These are phyloP conservation scores for Nycticryphes semicollaris DNA, from an alignment of 2,113 vertebrate genomes.

Conservation along the genomic window DNA sequence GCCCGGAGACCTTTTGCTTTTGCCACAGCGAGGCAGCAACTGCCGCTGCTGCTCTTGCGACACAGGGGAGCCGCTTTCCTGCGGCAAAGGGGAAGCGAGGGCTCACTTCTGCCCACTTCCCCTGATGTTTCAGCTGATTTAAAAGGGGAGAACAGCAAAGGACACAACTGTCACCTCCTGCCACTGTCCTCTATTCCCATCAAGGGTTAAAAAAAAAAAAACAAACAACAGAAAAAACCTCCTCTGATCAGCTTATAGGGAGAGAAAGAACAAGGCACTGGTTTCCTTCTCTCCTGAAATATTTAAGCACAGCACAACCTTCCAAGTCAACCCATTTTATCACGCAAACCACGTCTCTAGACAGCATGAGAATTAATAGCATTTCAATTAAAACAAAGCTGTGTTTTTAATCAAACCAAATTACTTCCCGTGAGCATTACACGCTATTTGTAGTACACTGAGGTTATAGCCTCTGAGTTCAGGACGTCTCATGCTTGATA, in stretches of 20 bases:
- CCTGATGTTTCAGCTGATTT: background rate
- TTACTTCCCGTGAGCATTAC: background rate
- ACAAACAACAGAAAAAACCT: background rate
- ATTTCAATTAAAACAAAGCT: background rate
- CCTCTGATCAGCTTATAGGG: background rate
- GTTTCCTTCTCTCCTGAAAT: background rate
- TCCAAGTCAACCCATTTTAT: fast-evolving
- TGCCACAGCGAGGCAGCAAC: background rate
- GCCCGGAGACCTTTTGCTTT: background rate
- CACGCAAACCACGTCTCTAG: background rate
- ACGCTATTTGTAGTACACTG: fast-evolving
- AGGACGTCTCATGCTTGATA: background rate
- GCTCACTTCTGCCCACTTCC: background rate
- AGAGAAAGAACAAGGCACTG: background rate
- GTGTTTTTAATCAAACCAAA: background rate
- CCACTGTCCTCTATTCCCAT: fast-evolving
- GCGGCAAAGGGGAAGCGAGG: background rate
- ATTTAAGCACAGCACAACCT: background rate
- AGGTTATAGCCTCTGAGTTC: background rate
- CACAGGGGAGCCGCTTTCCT: background rate
- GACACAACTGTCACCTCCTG: background rate
- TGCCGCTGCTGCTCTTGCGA: background rate
- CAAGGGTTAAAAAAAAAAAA: background rate
- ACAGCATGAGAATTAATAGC: background rate
- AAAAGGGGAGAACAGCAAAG: background rate